phyloP scores from a whole-genome alignment of 2,888 invertebrate species.

The Caenorhabditis angaria region DNA sequence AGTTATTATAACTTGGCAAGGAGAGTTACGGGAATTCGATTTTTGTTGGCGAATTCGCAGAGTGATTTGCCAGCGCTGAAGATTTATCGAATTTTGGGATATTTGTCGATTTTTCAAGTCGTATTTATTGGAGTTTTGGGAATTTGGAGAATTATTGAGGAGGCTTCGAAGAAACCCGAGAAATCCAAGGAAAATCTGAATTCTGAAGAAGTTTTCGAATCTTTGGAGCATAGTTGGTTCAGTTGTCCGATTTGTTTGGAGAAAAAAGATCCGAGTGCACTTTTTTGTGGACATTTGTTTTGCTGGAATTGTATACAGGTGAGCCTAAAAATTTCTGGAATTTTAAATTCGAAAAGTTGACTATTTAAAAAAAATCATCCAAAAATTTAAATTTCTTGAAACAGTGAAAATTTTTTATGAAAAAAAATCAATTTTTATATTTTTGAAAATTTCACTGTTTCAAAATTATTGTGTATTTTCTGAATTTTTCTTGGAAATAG shows the following conservation, averaged over 20 bases:
- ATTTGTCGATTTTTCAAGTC: slow-evolving; percentile 72
- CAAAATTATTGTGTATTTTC: no score
- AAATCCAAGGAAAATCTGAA: slow-evolving; percentile 6
- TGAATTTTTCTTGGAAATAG: no score
- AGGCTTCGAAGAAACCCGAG: slow-evolving; percentile 12
- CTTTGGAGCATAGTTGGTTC: slow-evolving; percentile 37
- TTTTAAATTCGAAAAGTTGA: no score
- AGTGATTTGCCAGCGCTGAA: slow-evolving; percentile 58
- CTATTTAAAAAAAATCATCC: no score
- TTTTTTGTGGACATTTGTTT: slow-evolving; percentile 85
- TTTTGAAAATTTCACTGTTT: no score
- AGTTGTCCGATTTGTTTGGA: slow-evolving; percentile 53
- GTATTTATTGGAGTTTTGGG: slow-evolving; percentile 59
- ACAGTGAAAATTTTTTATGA: no score
- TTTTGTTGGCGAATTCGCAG: slow-evolving; percentile 76
- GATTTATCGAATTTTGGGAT: slow-evolving; percentile 72
- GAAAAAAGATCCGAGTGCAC: slow-evolving; percentile 76
- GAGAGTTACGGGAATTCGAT: slow-evolving; percentile 82
- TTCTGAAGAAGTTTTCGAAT: background rate
- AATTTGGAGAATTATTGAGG: slow-evolving; percentile 18
- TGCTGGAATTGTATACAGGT: slow-evolving; percentile 81
- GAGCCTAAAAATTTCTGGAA: no score
- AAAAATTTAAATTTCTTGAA: no score
- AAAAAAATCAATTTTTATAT: no score
- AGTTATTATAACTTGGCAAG: slow-evolving; percentile 86